Percentiles rank a stretch among this genome's conserved stretches.
These are phyloP conservation scores for Rynchops niger DNA, from an alignment of 2,113 vertebrate species.

Conservation along the genomic window DNA sequence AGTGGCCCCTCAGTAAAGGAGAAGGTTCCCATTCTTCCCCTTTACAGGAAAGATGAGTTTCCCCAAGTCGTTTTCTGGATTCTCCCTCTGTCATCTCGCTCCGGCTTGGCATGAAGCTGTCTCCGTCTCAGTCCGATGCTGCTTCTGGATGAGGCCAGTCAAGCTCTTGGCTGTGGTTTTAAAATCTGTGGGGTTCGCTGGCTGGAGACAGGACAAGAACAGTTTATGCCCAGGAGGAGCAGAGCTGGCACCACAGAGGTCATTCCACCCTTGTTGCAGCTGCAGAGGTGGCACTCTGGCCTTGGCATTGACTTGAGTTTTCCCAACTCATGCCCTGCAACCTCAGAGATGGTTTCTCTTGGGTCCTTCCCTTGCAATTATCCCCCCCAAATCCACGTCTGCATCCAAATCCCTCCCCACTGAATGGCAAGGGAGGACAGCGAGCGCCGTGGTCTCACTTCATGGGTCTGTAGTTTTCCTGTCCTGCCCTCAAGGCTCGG, in stretches of 20 bases:
- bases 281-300: not conserved
- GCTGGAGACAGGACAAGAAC: not conserved
- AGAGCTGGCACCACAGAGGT: not conserved
- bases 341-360: not conserved
- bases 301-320: not conserved
- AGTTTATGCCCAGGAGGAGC: not conserved
- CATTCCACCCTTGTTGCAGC: fast-evolving
- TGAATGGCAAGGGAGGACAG: fast-evolving
- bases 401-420: not conserved
- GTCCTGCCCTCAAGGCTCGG: not conserved
- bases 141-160: not conserved
- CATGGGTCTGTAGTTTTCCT: not conserved
- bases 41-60: fast-evolving
- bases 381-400: not conserved
- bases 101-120: fast-evolving
- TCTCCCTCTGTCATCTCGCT: fast-evolving
- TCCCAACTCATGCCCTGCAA: not conserved
- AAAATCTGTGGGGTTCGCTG: not conserved
- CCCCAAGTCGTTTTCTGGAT: not conserved
- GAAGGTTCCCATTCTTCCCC: not conserved
- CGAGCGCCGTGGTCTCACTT: fast-evolving
- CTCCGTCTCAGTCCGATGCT: fast-evolving
- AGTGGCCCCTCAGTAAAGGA: not conserved
- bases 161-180: not conserved
- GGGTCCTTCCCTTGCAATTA: not conserved